Percentiles rank a stretch among this genome's conserved stretches.
These are phyloP conservation scores for Sander lucioperca DNA, from an alignment of 2,113 vertebrate species.

Conservation along the genomic window DNA sequence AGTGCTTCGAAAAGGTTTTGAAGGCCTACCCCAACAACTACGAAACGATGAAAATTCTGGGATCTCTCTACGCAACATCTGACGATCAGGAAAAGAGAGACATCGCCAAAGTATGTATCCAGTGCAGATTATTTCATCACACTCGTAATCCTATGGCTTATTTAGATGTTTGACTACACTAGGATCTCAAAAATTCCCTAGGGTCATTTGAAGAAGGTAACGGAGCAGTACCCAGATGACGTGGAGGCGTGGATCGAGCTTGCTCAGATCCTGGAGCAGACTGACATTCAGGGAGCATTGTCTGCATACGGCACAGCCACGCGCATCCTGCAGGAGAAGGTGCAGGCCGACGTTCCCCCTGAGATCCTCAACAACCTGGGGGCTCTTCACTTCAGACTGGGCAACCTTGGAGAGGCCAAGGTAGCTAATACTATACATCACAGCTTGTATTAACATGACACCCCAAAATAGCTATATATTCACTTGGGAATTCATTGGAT, in stretches of 20 bases:
- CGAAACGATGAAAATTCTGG: slow-evolving; percentile 99
- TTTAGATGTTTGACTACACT: background rate
- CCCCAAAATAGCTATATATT: background rate
- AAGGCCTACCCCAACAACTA: slow-evolving; percentile 99
- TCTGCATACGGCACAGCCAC: slow-evolving; percentile 98
- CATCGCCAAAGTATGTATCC: slow-evolving; percentile 90
- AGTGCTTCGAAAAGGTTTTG: slow-evolving; percentile 98
- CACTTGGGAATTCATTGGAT: background rate
- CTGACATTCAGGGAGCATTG: slow-evolving; percentile 97
- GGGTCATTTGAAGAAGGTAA: slow-evolving; percentile 98
- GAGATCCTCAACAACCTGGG: slow-evolving; percentile 99
- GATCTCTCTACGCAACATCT: slow-evolving; percentile 96
- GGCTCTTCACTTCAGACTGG: slow-evolving; percentile 97
- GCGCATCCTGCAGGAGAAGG: slow-evolving; percentile 98
- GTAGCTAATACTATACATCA: slow-evolving; percentile 71
- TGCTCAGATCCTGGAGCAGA: slow-evolving; percentile 98
- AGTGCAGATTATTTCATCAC: background rate
- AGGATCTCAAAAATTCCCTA: slow-evolving; percentile 62
- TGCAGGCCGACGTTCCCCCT: slow-evolving; percentile 97
- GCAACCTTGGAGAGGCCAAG: slow-evolving; percentile 97
- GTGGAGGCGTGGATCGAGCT: slow-evolving; percentile 99
- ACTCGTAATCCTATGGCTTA: background rate
- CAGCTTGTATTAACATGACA: background rate
- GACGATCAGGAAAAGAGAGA: slow-evolving; percentile 99
- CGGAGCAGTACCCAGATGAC: slow-evolving; percentile 98